These are phyloP conservation scores for Gymnarchus niloticus DNA, from an alignment of 2,113 vertebrate genomes.

Conservation along the genomic window DNA sequence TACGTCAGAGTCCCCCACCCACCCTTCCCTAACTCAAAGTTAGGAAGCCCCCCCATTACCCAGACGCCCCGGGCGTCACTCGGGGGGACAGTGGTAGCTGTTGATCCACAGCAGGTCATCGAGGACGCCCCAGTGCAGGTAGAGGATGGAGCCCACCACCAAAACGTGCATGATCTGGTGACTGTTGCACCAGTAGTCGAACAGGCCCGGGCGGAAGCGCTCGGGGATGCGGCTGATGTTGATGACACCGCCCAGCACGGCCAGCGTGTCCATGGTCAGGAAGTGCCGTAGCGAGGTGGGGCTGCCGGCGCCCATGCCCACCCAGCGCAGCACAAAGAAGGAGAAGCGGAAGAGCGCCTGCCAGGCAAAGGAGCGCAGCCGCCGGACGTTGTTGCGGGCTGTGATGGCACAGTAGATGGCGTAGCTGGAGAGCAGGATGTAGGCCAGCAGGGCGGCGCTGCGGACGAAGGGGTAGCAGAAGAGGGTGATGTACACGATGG, in stretches of 20 bases:
- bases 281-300: slow-evolving; percentile 80
- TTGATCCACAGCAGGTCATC: slow-evolving; percentile 83
- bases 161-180: slow-evolving; percentile 94
- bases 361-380: slow-evolving; percentile 82
- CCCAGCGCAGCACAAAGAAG: slow-evolving; percentile 78
- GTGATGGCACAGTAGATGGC: slow-evolving; percentile 82
- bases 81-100: slow-evolving; percentile 69
- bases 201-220: slow-evolving; percentile 78
- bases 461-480: slow-evolving; percentile 77
- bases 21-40: background rate
- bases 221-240: slow-evolving; percentile 83
- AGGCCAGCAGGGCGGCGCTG: slow-evolving; percentile 71
- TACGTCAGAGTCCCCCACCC: background rate
- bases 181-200: slow-evolving; percentile 92
- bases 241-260: slow-evolving; percentile 81
- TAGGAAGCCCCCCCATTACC: slow-evolving; percentile 2
- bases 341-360: slow-evolving; percentile 82
- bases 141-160: slow-evolving; percentile 83
- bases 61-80: slow-evolving; percentile 55
- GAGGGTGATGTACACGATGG: slow-evolving; percentile 84
- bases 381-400: slow-evolving; percentile 75
- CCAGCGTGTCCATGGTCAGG: slow-evolving; percentile 81
- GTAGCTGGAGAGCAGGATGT: slow-evolving; percentile 76
- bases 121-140: slow-evolving; percentile 84
- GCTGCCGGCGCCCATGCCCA: slow-evolving; percentile 74